A percentile compares a stretch with the other conserved stretches of the same genome.
Conservation (phyloP, 2,888 invertebrate species). For the Hemistola chrysoprasaria region DNA sequence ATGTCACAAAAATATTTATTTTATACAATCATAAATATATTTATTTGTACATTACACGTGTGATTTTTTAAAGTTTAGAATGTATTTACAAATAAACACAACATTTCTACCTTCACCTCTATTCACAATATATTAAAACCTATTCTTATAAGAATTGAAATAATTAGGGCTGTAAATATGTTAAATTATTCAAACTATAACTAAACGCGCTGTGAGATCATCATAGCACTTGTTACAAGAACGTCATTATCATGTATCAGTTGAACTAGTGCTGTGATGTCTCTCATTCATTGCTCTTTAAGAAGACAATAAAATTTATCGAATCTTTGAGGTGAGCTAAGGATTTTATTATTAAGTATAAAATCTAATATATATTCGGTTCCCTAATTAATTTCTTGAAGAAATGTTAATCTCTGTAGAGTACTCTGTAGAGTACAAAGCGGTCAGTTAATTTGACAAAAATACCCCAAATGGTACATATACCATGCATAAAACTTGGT, state of each 20-base stretch:
- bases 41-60: constrained; percentile 75
- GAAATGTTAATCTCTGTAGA: no score
- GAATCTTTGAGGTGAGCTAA: constrained; percentile 35
- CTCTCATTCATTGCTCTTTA: constrained; percentile 9
- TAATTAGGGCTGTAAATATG: constrained; percentile 66
- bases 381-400: no score
- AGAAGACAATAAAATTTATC: constrained; percentile 35
- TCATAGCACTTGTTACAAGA: constrained; percentile 11
- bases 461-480: no score
- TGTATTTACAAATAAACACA: constrained; percentile 76
- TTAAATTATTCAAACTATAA: constrained; percentile 52
- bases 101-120: constrained; percentile 61
- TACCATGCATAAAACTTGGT: no score
- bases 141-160: constrained; percentile 47
- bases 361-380: no score
- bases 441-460: not conserved
- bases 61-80: constrained; percentile 53
- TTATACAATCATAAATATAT: constrained; percentile 71
- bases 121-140: constrained; percentile 56
- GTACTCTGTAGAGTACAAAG: not conserved
- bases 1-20: constrained; percentile 78
- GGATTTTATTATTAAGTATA: not conserved
- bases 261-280: constrained; percentile 13
- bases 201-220: constrained; percentile 28
- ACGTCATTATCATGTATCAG: not conserved